A percentile compares a stretch with the other conserved stretches of the same genome.
Evolutionary conservation across 2,113 vertebrate species (phyloP).

Genomic region (Morone saxatilis): DNA sequence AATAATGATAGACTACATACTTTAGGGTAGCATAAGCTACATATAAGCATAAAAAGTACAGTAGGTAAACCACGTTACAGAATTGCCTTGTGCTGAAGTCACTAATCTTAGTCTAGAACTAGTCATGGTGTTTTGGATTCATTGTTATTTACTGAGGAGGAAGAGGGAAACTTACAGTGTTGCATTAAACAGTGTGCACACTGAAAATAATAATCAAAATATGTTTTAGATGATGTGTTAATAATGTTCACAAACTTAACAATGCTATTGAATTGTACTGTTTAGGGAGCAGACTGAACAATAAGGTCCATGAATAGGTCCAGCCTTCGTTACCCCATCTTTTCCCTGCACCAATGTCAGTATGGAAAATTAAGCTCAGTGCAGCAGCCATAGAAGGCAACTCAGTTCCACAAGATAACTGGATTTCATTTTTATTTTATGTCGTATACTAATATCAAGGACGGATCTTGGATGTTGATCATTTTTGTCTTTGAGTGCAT

Average conservation of each 20-base stretch:
- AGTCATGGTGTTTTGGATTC: background rate
- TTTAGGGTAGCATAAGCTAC: background rate
- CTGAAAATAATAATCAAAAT: background rate
- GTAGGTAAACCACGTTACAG: background rate
- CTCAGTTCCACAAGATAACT: conserved; percentile 37
- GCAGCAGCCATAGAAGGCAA: background rate
- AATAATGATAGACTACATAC: background rate
- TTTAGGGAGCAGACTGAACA: background rate
- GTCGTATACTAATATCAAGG: conserved; percentile 36
- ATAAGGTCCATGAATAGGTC: conserved; percentile 5
- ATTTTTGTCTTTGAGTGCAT: conserved; percentile 52
- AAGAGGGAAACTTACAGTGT: background rate
- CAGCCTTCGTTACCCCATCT: conserved; percentile 12
- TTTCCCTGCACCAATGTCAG: conserved; percentile 14
- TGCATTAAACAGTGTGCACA: conserved; percentile 4
- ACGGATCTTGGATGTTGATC: conserved; percentile 30
- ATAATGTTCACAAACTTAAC: background rate
- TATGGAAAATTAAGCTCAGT: background rate
- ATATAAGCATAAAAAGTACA: conserved; percentile 7
- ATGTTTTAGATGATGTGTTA: background rate
- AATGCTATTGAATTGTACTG: background rate
- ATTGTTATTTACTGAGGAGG: background rate
- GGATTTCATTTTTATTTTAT: conserved; percentile 45
- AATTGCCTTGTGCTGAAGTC: background rate
- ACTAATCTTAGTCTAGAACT: background rate